Percentiles rank a stretch among this genome's conserved stretches.
phyloP scores from a whole-genome alignment of 1,140 invertebrate species.

The Nebria ingens region DNA sequence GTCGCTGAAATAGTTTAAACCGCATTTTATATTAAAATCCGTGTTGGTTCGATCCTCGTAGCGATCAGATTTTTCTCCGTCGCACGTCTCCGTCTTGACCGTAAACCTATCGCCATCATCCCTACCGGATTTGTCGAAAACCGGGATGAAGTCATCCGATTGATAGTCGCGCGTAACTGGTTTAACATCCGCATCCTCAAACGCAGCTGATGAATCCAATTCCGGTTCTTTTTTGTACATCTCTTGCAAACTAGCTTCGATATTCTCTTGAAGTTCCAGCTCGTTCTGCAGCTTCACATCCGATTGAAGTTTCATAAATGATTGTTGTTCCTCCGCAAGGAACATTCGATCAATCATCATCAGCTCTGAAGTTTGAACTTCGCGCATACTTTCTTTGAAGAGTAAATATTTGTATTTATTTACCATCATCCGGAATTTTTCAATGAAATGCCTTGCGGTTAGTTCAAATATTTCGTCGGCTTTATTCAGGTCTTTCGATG shows the following conservation, averaged over 20 bases:
- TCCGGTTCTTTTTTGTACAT: background rate
- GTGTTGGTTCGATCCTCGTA: background rate
- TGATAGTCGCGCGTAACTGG: background rate
- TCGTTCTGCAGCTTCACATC: constrained; percentile 21
- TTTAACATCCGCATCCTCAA: background rate
- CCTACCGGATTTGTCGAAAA: background rate
- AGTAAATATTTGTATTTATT: constrained; percentile 69
- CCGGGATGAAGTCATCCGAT: background rate
- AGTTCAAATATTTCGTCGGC: constrained; percentile 69
- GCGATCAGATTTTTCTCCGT: background rate
- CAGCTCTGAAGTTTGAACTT: constrained; percentile 55
- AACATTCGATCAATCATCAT: constrained; percentile 64
- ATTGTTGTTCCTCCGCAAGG: constrained; percentile 52
- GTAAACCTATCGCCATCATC: background rate
- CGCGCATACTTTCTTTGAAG: constrained; percentile 71
- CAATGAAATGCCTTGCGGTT: constrained; percentile 58
- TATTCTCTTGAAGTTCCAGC: constrained; percentile 30
- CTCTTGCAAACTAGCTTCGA: constrained; percentile 22
- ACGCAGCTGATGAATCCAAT: background rate
- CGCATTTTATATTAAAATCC: constrained; percentile 1
- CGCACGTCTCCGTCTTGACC: background rate
- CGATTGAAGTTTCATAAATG: constrained; percentile 44
- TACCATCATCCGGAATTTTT: constrained; percentile 63
- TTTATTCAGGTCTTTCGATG: constrained; percentile 55
- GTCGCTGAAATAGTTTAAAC: background rate